Conservation (phyloP, 1,140 invertebrate species). For the Panagrolaimus sp. region DNA sequence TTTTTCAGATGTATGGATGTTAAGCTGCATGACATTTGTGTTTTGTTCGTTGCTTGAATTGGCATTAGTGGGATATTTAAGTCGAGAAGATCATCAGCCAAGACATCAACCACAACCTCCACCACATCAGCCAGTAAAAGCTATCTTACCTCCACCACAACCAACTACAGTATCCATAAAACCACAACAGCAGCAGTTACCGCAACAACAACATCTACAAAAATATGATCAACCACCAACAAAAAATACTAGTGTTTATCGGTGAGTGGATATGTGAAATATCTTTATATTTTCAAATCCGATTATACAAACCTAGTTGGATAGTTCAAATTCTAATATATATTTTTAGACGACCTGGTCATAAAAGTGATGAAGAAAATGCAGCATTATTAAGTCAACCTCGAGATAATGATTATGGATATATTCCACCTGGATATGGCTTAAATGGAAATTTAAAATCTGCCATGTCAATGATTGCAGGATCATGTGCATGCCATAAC, state of each 20-base stretch:
- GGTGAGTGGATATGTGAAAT: no score
- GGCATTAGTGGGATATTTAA: slow-evolving; percentile 53
- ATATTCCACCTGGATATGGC: slow-evolving; percentile 56
- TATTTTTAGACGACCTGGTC: neutral
- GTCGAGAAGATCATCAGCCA: slow-evolving; percentile 43
- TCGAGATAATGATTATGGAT: slow-evolving; percentile 53
- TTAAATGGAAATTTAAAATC: slow-evolving; percentile 40
- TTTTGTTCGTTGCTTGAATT: slow-evolving; percentile 56
- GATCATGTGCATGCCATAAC: slow-evolving; percentile 41
- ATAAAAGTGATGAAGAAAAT: slow-evolving; percentile 33
- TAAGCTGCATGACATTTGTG: slow-evolving; percentile 59
- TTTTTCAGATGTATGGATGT: slow-evolving; percentile 48
- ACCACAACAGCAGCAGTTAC: neutral
- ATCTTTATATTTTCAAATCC: no score
- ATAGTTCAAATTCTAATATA: neutral
- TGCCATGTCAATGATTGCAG: slow-evolving; percentile 29
- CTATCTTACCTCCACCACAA: neutral
- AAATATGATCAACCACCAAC: neutral
- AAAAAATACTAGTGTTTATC: neutral
- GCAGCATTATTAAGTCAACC: slow-evolving; percentile 24
- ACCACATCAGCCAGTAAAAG: neutral
- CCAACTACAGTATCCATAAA: neutral
- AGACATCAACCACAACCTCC: neutral
- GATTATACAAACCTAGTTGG: no score
- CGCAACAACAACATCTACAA: neutral